Evolutionary conservation across 2,797 vertebrate genomes (phyloP), one percentile per base, ranked within the genome.

Genomic region (Acanthis flammea): DNA sequence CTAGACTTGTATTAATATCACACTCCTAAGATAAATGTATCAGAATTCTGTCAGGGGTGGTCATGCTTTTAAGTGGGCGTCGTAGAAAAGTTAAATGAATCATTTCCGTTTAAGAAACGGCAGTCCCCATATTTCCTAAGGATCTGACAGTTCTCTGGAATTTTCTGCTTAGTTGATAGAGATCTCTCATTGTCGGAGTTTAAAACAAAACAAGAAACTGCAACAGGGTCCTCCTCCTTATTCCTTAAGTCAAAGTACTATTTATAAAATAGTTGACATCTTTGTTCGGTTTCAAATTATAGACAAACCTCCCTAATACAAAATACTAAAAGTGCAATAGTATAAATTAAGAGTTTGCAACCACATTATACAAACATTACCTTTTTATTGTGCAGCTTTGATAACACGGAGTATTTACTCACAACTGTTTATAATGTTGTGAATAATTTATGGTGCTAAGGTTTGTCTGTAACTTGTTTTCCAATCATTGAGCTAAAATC

Each of bases 331-430:
- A 99, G 99, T 99, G 99, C 99, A 99, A 98, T 98, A 98, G 98
- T 98, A 98, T 98, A 99, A 99, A 99, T 99, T 99, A 99, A 99
- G 98, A 99, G 98, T 99, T 99, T 99, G 98, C 98, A 94, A 98
- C 98, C 98, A 99, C 98, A 97, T 98, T 98, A 98, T 99, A 98
- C 97, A 99, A 99, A 99, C 97, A 98, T 98, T 97, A 97, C 97
- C 89, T 97, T 97, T 98, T 98, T 98, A 98, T 98, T 98, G 97
- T 98, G 98, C 98, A 98, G 96, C 96, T 97, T 95, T 94, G 97
- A 98, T 97, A 97, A 97, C 82, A 98, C 61, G 94, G 95, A 97
- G 60, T 90, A 87, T 93, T 97, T 96, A 97, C 94, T 97, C 98
- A 98, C 98, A 98, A 97, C 98, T 88, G 76, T 82, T 95, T 97